Base-by-base conservation (phyloP, 2,888 invertebrate genomes). In the Augochlorella aurata region DNA sequence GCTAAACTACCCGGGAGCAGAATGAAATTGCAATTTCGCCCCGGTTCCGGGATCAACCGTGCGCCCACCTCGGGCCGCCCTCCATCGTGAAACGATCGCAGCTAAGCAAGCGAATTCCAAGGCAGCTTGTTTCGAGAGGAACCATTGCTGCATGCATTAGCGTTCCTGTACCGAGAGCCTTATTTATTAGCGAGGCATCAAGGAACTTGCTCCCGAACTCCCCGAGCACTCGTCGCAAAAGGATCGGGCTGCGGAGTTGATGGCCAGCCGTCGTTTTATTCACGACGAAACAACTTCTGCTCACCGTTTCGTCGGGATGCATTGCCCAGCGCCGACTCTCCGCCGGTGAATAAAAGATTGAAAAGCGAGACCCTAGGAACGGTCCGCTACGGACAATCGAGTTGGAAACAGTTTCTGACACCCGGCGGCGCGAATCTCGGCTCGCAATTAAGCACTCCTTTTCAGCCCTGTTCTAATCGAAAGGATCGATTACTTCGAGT, bases 11-110 rank as follows among this genome's bases (percentile, higher is more conserved):
- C 54, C 21, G 10, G 44, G 9, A 18, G n/a, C 49, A 44, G 65
- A 63, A 63, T 29, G 63, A 73, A 73, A 73, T 73, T 73, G 49
- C 49, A 73, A 73, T 63, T 73, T 63, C 61, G n/a, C 21, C 14
- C 50, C 50, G 21, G 63, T 38, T 50, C 14, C 38, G 58, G 10
- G 63, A 50, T 73, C 73, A 50, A 50, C 29, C 16, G 10, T 18
- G n/a, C 8, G 24, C 16, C 16, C 58, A 21, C 2, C 54, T 1
- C 54, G 21, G 4, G 2, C 12, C 54, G 18, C 18, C 18, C 44
- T 44, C 65, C n/a, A 16, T 63, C 14, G 21, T 5, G 63, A 18
- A 58, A 70, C 63, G 63, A 52, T 50, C 73, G 50, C 16, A 16
- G 50, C n/a, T 21, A 50, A 65, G 61, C 47, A 49, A 73, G 63